Base-by-base conservation (phyloP, 2,797 vertebrate genomes). In the Enteromius mattozi region DNA sequence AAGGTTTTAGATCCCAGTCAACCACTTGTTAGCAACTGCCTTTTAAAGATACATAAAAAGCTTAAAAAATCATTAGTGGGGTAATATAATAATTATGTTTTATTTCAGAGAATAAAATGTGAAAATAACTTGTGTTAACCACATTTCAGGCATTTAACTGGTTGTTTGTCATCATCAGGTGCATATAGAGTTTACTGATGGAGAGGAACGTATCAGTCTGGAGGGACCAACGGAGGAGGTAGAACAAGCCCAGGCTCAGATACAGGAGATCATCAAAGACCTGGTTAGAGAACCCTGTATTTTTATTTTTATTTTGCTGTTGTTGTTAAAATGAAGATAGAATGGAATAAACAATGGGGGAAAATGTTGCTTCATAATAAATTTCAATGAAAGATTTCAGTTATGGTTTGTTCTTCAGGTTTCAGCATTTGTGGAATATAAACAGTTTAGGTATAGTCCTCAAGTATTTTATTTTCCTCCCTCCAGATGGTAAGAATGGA, bases 131-230 rank as follows among this genome's bases (percentile, higher is more conserved):
- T 72, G 24, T 49, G 16, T 19, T 49, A 12, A 49, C 16, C 17
- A 33, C 70, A 72, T 72, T 72, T 72, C 16, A 30, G 7, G 14
- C 40, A 72, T 47, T 72, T 72, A 72, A 49, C 7, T 0, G 17
- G 45, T 27, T 56, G 40, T 30, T 79, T 68, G 16, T 45, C 54
- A 8, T 83, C 47, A 83, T n/a, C 61, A 96, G 96, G 95, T 97
- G 90, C 94, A 94, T 89, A 95, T 96, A 69, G 94, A 97, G 90
- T 97, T 96, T 82, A 96, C 96, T 0, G 96, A 96, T 1, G 94
- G 94, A 0, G 95, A 96, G 86, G 95, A 96, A 85, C 94, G 94
- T 85, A 97, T 97, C 91, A 94, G 91, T 54, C 89, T 96, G 85
- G 95, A 96, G 88, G 95, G 95, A 19, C 95, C 95, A 0, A 95